Conservation (phyloP, 92 coral and sea anemone species). For the Parazoanthus darwini region DNA sequence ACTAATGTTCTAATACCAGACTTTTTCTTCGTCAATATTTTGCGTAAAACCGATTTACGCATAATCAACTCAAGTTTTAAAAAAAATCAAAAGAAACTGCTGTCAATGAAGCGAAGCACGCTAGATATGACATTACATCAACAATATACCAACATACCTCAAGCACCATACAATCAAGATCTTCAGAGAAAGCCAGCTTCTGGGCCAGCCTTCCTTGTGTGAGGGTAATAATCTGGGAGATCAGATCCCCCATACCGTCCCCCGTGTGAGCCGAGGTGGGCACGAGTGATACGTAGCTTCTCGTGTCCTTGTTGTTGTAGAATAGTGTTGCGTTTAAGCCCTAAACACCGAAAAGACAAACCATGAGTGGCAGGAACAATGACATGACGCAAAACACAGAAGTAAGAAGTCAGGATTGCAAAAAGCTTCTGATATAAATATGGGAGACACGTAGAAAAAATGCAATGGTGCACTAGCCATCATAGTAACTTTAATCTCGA, state of each 20-base stretch:
- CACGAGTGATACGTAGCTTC: slow-evolving; percentile 87
- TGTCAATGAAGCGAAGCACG: background rate
- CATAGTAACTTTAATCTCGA: no score
- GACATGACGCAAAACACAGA: no score
- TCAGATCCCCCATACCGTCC: slow-evolving; percentile 98
- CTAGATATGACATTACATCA: background rate
- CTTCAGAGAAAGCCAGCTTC: slow-evolving; percentile 82
- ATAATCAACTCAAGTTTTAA: background rate
- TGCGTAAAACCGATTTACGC: no score
- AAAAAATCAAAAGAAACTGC: background rate
- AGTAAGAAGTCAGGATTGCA: no score
- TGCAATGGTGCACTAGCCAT: no score
- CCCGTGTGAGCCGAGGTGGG: slow-evolving; percentile 99
- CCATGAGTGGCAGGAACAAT: background rate
- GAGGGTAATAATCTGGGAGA: slow-evolving; percentile 83
- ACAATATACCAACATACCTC: slow-evolving; percentile 60
- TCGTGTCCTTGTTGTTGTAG: slow-evolving; percentile 88
- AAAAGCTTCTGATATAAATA: no score
- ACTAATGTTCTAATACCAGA: background rate
- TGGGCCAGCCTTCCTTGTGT: slow-evolving; percentile 91
- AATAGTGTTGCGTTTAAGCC: slow-evolving; percentile 86
- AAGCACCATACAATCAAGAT: slow-evolving; percentile 86
- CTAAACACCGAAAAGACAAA: slow-evolving; percentile 43
- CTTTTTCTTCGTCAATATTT: no score
- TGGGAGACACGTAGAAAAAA: no score